These are phyloP conservation scores for Tenodera sinensis DNA, from an alignment of 2,888 invertebrate genomes.

Conservation along the genomic window DNA sequence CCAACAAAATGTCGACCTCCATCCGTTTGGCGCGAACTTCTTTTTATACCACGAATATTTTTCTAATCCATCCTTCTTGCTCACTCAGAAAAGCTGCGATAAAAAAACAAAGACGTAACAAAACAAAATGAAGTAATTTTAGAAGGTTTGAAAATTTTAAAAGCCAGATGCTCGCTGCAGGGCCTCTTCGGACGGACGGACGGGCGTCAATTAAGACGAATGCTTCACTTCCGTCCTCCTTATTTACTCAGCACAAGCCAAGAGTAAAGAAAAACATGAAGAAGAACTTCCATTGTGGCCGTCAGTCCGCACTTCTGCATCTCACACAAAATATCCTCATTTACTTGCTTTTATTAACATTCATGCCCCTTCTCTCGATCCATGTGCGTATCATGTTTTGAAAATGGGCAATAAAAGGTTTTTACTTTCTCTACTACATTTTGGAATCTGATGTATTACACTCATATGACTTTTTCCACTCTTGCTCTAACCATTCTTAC, in stretches of 20 bases:
- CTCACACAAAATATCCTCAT: no score
- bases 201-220: constrained; percentile 9
- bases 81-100: neutral
- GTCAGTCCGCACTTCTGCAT: no score
- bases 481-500: no score
- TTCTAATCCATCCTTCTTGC: neutral
- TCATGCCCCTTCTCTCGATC: no score
- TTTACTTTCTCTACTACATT: no score
- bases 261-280: neutral
- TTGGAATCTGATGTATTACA: no score
- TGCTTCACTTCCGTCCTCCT: constrained; percentile 8
- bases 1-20: constrained; percentile 1
- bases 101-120: neutral
- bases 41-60: neutral
- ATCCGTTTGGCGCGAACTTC: constrained; percentile 1
- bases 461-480: no score
- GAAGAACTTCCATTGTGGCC: neutral
- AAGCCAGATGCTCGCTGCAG: constrained; percentile 8
- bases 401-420: no score
- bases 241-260: constrained; percentile 2
- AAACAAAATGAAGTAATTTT: constrained; percentile 4
- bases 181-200: neutral
- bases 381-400: no score
- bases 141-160: constrained; percentile 12
- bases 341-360: no score